phyloP scores from a whole-genome alignment of 2,888 invertebrate species.

The Campoletis raptor region DNA sequence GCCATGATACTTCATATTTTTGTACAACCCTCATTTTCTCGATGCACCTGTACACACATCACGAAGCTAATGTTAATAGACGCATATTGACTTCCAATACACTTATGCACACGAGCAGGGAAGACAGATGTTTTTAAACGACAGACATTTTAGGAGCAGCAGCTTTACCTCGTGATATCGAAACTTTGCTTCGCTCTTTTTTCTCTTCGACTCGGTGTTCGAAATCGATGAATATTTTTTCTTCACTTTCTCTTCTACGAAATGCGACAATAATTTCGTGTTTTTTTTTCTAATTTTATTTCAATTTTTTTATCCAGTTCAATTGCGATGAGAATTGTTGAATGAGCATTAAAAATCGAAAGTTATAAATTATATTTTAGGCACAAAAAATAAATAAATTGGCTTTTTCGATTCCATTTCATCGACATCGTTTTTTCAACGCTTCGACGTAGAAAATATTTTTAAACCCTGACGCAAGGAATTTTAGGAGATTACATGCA shows the following conservation, averaged over 20 bases:
- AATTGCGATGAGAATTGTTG: too few relatives aligned
- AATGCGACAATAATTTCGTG: too few relatives aligned
- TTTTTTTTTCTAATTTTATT: too few relatives aligned
- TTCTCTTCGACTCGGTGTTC: not conserved
- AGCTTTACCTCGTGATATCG: not conserved
- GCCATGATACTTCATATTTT: conserved; percentile 45
- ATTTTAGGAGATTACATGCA: too few relatives aligned
- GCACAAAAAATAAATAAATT: too few relatives aligned
- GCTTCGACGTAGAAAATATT: too few relatives aligned
- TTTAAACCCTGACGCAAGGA: too few relatives aligned
- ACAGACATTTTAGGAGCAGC: conserved; percentile 31
- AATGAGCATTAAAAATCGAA: too few relatives aligned
- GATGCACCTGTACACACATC: conserved; percentile 64
- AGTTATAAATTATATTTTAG: too few relatives aligned
- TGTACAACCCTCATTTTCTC: conserved; percentile 33
- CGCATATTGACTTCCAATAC: conserved; percentile 53
- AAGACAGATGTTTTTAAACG: conserved; percentile 56
- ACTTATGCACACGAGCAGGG: not conserved
- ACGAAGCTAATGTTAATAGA: conserved; percentile 57
- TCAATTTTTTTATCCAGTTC: too few relatives aligned
- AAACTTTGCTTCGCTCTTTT: not conserved
- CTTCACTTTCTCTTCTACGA: not conserved
- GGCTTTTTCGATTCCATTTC: too few relatives aligned
- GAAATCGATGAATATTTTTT: not conserved
- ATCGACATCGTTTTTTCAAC: too few relatives aligned